These are phyloP conservation scores for Buceros bicornis DNA, from an alignment of 2,797 vertebrate species.

Conservation along the genomic window DNA sequence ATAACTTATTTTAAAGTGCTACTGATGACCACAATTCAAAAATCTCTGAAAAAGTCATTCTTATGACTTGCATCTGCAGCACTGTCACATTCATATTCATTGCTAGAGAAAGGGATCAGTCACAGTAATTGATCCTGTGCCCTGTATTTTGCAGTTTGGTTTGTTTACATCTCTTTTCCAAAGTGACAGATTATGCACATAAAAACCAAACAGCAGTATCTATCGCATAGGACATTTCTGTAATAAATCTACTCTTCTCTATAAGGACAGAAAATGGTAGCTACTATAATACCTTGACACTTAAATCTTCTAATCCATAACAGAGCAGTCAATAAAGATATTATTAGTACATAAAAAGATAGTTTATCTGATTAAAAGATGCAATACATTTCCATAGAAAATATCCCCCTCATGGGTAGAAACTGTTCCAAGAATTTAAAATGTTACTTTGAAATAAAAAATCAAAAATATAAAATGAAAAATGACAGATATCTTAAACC, in stretches of 20 bases:
- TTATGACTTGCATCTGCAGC: neutral
- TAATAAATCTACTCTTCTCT: neutral
- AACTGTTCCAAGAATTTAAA: neutral
- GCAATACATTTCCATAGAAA: neutral
- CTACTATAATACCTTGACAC: neutral
- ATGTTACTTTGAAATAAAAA: neutral
- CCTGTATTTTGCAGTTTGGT: neutral
- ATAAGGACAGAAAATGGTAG: neutral
- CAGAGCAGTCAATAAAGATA: slow-evolving; percentile 18
- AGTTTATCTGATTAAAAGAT: slow-evolving; percentile 22
- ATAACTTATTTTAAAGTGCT: neutral
- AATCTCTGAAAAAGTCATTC: neutral
- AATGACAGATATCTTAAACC: neutral
- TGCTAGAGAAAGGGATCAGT: neutral
- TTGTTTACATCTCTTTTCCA: slow-evolving; percentile 20
- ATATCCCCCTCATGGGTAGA: neutral
- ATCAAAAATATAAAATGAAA: neutral
- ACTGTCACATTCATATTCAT: neutral
- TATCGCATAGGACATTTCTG: neutral
- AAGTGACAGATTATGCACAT: neutral
- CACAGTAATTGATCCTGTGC: neutral
- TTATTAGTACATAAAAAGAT: slow-evolving; percentile 14
- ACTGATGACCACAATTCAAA: neutral
- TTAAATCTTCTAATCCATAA: slow-evolving; percentile 29
- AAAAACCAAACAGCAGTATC: neutral